Percentiles rank a stretch among this genome's conserved stretches.
phyloP scores from a whole-genome alignment of 2,888 invertebrate genomes.

The Melitaea athalia region DNA sequence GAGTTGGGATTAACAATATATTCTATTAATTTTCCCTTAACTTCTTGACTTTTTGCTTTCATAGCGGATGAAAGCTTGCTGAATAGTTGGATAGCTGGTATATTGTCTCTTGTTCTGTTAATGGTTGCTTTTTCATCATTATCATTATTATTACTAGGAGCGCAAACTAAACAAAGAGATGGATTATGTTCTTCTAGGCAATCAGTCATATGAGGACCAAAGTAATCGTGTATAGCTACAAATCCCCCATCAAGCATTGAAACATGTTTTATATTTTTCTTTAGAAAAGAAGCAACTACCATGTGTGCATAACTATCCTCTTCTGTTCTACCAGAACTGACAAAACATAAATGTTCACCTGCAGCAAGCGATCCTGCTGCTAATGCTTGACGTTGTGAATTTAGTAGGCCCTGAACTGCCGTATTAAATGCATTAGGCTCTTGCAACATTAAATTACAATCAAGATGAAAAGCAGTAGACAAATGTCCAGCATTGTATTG shows the following conservation, averaged over 20 bases:
- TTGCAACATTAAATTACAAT: slow-evolving; percentile 98
- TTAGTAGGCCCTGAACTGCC: slow-evolving; percentile 95
- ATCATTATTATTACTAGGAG: slow-evolving; percentile 73
- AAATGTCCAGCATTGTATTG: slow-evolving; percentile 99
- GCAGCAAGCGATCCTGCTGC: slow-evolving; percentile 93
- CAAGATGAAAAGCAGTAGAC: slow-evolving; percentile 98
- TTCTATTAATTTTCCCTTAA: slow-evolving; percentile 95
- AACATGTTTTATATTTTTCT: slow-evolving; percentile 95
- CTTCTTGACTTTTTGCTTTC: slow-evolving; percentile 94
- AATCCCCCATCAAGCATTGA: slow-evolving; percentile 97
- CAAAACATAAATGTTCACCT: slow-evolving; percentile 94
- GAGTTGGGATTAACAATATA: slow-evolving; percentile 95
- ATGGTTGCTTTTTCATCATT: slow-evolving; percentile 57
- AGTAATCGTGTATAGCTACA: slow-evolving; percentile 90
- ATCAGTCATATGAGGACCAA: slow-evolving; percentile 90
- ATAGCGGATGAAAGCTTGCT: slow-evolving; percentile 93
- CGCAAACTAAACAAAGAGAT: slow-evolving; percentile 91
- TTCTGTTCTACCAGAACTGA: slow-evolving; percentile 96
- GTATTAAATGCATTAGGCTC: slow-evolving; percentile 97
- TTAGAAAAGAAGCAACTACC: slow-evolving; percentile 98
- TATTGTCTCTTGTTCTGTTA: slow-evolving; percentile 61
- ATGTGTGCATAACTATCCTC: slow-evolving; percentile 98
- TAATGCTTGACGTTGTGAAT: slow-evolving; percentile 93
- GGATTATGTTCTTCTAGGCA: slow-evolving; percentile 93
- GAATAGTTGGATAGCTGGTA: slow-evolving; percentile 86